Percentiles rank a stretch among this genome's conserved stretches.
Evolutionary conservation across 2,888 invertebrate genomes (phyloP).

Genomic region (Branchellion lobata): DNA sequence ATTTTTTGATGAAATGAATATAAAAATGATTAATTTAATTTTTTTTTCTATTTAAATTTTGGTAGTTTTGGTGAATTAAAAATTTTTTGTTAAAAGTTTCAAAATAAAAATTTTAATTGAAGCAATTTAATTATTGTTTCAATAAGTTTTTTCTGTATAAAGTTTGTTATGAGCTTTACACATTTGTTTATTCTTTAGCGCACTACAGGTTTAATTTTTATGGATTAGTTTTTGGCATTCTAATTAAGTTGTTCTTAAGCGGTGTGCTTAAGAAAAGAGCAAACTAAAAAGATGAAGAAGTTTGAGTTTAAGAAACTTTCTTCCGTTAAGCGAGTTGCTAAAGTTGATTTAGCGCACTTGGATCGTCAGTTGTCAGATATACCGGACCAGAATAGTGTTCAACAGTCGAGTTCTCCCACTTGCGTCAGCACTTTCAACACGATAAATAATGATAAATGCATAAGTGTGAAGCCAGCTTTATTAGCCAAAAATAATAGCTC

Average conservation of each 20-base stretch:
- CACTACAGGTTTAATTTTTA: neutral
- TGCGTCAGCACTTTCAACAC: neutral
- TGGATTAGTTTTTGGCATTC: neutral
- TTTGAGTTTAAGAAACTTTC: slow-evolving; percentile 21
- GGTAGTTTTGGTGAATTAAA: too few relatives aligned
- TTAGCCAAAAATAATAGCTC: neutral
- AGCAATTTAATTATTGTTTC: too few relatives aligned
- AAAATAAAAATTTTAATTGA: neutral
- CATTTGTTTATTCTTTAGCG: neutral
- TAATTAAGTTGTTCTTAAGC: neutral
- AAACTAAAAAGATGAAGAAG: slow-evolving; percentile 18
- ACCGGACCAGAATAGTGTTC: neutral
- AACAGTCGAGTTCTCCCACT: neutral
- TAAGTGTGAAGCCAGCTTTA: too few relatives aligned
- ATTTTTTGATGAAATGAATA: neutral
- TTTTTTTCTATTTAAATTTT: too few relatives aligned
- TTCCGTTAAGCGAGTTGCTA: slow-evolving; percentile 2
- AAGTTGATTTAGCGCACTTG: slow-evolving; percentile 6
- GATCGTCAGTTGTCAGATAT: neutral
- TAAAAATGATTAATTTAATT: neutral
- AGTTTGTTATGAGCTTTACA: neutral
- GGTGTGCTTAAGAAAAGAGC: too few relatives aligned
- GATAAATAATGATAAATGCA: neutral
- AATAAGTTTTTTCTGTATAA: too few relatives aligned
- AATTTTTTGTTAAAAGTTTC: neutral